Percentiles rank a stretch among this genome's conserved stretches.
phyloP scores from a whole-genome alignment of 2,888 invertebrate species.

The Syrista parreyssii region DNA sequence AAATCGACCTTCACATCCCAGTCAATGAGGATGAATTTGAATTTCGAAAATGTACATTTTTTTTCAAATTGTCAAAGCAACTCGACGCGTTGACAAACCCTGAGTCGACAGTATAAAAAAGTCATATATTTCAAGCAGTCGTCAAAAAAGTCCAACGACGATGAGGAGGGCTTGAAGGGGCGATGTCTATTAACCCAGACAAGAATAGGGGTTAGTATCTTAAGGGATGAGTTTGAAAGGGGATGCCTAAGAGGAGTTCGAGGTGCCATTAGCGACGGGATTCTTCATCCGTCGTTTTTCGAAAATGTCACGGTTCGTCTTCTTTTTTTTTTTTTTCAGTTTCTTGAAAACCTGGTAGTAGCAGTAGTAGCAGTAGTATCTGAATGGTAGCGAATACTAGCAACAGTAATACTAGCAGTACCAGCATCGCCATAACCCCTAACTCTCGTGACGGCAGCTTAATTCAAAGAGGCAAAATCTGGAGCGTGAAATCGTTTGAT shows the following conservation, averaged over 20 bases:
- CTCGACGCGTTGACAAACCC: background rate
- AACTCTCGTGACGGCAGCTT: background rate
- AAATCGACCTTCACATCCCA: no score
- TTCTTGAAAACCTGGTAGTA: background rate
- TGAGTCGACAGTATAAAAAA: background rate
- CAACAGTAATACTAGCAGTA: background rate
- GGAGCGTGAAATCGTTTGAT: constrained; percentile 64
- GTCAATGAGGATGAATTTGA: no score
- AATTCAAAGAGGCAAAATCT: constrained; percentile 42
- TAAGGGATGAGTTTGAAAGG: background rate
- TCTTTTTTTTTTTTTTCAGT: background rate
- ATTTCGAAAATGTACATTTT: no score
- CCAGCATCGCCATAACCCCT: background rate
- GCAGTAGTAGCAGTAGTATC: no score
- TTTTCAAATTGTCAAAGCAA: background rate
- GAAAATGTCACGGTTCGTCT: background rate
- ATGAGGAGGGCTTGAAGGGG: background rate
- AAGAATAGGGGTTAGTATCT: background rate
- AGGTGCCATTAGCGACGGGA: background rate
- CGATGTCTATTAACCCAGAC: background rate
- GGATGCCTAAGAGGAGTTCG: background rate
- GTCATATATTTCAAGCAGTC: background rate
- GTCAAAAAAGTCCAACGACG: background rate
- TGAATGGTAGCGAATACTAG: background rate
- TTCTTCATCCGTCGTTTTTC: background rate